These are phyloP conservation scores for Cyrtodaria siliqua DNA, from an alignment of 2,888 invertebrate genomes.

Conservation along the genomic window DNA sequence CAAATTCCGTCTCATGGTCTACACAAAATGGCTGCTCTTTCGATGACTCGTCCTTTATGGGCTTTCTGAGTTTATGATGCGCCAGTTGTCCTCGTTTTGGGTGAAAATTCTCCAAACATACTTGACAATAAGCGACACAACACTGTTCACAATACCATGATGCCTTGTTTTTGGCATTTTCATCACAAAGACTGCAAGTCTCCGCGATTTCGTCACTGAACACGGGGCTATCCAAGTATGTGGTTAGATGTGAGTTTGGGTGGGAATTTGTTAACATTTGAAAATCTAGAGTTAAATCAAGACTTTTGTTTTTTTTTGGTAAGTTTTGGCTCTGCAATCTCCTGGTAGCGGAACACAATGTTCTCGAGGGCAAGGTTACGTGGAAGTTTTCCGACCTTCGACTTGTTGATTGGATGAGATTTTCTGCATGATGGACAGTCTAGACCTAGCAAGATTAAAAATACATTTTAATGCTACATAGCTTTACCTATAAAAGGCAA, in stretches of 20 bases:
- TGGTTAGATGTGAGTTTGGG: slow-evolving; percentile 19
- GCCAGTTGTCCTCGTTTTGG: slow-evolving; percentile 78
- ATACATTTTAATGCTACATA: too few relatives aligned
- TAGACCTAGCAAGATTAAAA: slow-evolving; percentile 67
- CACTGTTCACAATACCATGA: slow-evolving; percentile 82
- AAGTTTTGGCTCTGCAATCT: slow-evolving; percentile 78
- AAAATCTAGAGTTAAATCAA: slow-evolving; percentile 67
- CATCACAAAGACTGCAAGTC: slow-evolving; percentile 80
- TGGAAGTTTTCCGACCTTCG: slow-evolving; percentile 76
- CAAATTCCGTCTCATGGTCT: slow-evolving; percentile 77
- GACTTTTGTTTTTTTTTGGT: slow-evolving; percentile 66
- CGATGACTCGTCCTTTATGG: slow-evolving; percentile 55
- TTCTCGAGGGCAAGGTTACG: slow-evolving; percentile 83
- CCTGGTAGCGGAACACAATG: slow-evolving; percentile 82
- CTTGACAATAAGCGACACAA: slow-evolving; percentile 80
- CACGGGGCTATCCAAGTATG: slow-evolving; percentile 37
- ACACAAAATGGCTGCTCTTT: slow-evolving; percentile 72
- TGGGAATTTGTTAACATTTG: slow-evolving; percentile 15
- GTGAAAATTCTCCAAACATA: slow-evolving; percentile 80
- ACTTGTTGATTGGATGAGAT: slow-evolving; percentile 67
- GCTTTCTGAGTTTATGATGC: slow-evolving; percentile 72
- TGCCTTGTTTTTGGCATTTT: slow-evolving; percentile 68
- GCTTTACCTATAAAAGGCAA: too few relatives aligned
- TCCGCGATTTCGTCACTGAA: slow-evolving; percentile 52
- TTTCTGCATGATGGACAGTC: slow-evolving; percentile 83